These are phyloP conservation scores for Hemitrygon akajei DNA, from an alignment of 2,797 vertebrate species.

Conservation along the genomic window DNA sequence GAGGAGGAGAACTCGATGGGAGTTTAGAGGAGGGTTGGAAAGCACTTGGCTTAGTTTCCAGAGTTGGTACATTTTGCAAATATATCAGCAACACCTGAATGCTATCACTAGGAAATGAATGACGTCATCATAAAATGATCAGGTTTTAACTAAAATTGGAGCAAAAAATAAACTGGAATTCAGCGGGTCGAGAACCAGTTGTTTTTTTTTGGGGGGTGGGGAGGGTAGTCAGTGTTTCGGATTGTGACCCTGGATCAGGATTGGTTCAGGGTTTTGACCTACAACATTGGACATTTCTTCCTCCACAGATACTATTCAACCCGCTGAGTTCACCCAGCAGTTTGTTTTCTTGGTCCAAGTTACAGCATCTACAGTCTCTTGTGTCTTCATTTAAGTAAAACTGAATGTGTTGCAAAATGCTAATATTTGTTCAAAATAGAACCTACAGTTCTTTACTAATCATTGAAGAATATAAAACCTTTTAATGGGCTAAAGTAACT, in stretches of 20 bases:
- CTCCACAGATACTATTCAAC: too few species aligned
- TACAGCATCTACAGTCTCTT: too few species aligned
- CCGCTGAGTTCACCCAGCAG: too few species aligned
- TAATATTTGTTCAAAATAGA: not conserved
- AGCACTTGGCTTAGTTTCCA: not conserved
- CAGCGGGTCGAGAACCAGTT: too few species aligned
- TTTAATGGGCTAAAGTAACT: conserved; percentile 10
- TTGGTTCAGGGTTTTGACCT: too few species aligned
- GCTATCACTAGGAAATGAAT: not conserved
- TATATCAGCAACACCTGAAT: not conserved
- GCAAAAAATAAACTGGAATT: too few species aligned
- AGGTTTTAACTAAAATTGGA: conserved; percentile 12
- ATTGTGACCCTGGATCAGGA: too few species aligned
- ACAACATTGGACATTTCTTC: too few species aligned
- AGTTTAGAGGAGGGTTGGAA: not conserved
- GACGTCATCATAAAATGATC: not conserved
- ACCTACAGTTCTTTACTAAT: conserved; percentile 30
- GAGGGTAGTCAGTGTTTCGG: too few species aligned
- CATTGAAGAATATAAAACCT: conserved; percentile 11
- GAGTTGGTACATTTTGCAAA: not conserved
- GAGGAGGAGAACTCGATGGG: not conserved
- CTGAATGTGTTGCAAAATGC: not conserved
- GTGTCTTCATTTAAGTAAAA: not conserved
- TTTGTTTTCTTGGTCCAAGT: too few species aligned
- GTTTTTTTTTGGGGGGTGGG: too few species aligned